phyloP scores from a whole-genome alignment of 2,888 invertebrate species.

The Chrysolina oricalcia region DNA sequence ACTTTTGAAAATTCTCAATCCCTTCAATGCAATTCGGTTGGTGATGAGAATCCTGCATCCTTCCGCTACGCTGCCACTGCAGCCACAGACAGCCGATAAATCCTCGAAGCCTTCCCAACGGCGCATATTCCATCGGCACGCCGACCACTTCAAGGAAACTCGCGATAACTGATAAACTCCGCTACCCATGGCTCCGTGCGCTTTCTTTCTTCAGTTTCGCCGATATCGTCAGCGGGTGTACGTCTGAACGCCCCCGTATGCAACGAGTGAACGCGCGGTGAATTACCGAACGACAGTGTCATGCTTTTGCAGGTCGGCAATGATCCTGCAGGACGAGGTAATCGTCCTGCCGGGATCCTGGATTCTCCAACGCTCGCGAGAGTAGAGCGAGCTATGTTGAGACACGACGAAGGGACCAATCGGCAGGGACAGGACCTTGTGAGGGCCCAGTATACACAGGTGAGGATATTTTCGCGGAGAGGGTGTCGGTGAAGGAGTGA shows the following conservation, averaged over 20 bases:
- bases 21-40: no score
- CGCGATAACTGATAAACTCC: conserved; percentile 48
- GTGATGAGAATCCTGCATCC: no score
- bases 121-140: conserved; percentile 34
- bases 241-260: conserved; percentile 3
- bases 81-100: neutral
- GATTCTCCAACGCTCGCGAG: conserved; percentile 77
- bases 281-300: conserved; percentile 28
- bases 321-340: conserved; percentile 51
- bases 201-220: conserved; percentile 37
- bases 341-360: conserved; percentile 69
- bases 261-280: conserved; percentile 31
- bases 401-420: conserved; percentile 72
- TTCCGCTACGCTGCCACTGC: neutral
- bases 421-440: conserved; percentile 64
- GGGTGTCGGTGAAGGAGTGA: neutral
- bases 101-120: conserved; percentile 2
- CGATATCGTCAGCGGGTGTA: conserved; percentile 18
- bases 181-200: conserved; percentile 14
- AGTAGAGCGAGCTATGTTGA: conserved; percentile 75
- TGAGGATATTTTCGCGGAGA: conserved; percentile 42
- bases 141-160: conserved; percentile 49
- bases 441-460: conserved; percentile 68
- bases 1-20: no score
- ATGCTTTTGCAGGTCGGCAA: conserved; percentile 66